Evolutionary conservation across 2,888 invertebrate genomes (phyloP), one percentile per base, ranked within the genome.

Genomic region (Geophilus truncorum): DNA sequence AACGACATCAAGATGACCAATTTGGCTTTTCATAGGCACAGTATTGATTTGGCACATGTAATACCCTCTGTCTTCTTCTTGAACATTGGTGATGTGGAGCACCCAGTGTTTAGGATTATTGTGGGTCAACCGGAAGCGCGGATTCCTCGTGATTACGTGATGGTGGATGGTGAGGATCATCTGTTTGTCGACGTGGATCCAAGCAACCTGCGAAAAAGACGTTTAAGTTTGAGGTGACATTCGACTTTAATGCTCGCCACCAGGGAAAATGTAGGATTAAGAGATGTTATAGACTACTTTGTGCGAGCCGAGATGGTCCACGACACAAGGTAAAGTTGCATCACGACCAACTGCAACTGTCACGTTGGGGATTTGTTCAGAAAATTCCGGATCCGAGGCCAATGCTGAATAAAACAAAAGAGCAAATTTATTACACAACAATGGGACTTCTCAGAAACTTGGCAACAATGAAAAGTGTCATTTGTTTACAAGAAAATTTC

Each of bases 1-100:
- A 51, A 96, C 95, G 82, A 96, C 96, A 89, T 96, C 94, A 62
- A 96, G 90, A 87, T 94, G 95, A 81, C 96, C 96, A 45, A 95
- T 94, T 90, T 96, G 96, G 86, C 94, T 95, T 86, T 96, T 95
- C 95, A 96, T 96, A 0, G 96, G 96, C 87, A 94, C 93, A 77
- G 96, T 95, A 88, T 96, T 96, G 84, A 95, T 94, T 89, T 94
- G 94, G 88, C 94, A 94, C 81, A 81, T 82, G 45, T 82, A 82
- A 62, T 82, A 82, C 45, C 96, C 96, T 45, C 95, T 90, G 88
- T 96, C 96, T 85, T 94, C 94, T 86, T 94, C 94, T 88, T 96
- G 95, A 80, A 95, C 96, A 86, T 94, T 93, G 86, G 92, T 94
- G 84, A 96, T 95, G 88, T 96, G 95, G 82, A 96, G 90, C 83